phyloP scores from a whole-genome alignment of 2,113 vertebrate species.

The Dryoscopus gambensis region DNA sequence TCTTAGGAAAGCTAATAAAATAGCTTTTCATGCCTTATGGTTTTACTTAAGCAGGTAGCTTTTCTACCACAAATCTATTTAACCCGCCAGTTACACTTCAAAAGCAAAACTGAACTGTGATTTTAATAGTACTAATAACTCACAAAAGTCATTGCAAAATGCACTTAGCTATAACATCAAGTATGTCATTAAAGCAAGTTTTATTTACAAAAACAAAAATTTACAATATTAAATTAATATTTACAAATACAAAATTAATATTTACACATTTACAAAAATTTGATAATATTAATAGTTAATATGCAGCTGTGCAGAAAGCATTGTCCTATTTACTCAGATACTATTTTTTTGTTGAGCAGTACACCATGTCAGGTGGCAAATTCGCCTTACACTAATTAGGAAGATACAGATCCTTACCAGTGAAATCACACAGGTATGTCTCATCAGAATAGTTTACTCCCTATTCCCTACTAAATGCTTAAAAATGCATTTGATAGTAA shows the following conservation, averaged over 20 bases:
- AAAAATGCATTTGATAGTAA: neutral
- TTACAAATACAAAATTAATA: too few species aligned
- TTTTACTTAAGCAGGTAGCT: neutral
- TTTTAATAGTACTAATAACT: neutral
- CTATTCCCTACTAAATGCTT: neutral
- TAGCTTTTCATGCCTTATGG: neutral
- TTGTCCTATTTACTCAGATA: rapidly evolving
- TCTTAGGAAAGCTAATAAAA: neutral
- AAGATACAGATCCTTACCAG: neutral
- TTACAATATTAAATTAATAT: too few species aligned
- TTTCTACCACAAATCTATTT: neutral
- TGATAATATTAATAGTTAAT: neutral
- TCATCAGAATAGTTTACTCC: neutral
- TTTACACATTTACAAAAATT: too few species aligned
- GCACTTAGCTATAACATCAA: neutral
- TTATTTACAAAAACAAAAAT: neutral
- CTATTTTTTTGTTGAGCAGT: neutral
- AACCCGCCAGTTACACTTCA: neutral
- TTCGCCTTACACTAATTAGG: neutral
- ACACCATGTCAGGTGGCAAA: neutral
- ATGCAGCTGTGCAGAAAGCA: neutral
- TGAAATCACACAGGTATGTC: neutral
- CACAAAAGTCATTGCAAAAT: neutral
- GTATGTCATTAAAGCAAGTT: neutral
- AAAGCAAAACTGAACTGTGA: neutral